Conservation (phyloP, 2,797 vertebrate species). For the Botia kubotai region DNA sequence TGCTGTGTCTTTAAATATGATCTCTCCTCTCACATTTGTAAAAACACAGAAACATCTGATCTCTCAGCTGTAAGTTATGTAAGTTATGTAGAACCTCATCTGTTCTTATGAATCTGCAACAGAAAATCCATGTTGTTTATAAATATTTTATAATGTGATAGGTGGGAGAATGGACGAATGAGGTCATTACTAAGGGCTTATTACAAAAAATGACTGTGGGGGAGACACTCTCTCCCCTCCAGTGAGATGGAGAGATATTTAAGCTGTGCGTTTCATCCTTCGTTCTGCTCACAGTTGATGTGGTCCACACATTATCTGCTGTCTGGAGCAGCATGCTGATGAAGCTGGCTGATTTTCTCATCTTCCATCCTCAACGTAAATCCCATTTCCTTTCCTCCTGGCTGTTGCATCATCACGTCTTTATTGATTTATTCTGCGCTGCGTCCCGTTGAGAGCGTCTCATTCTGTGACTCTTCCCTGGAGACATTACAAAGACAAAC, state of each 20-base stretch:
- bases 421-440: constrained; percentile 77
- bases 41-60: constrained; percentile 21
- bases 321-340: constrained; percentile 64
- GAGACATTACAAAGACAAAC: constrained; percentile 54
- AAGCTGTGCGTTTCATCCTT: constrained; percentile 57
- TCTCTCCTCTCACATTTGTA: neutral
- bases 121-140: constrained; percentile 55
- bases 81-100: constrained; percentile 23
- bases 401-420: constrained; percentile 59
- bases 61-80: neutral
- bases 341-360: constrained; percentile 69
- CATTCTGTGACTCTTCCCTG: constrained; percentile 66
- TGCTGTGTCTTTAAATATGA: neutral
- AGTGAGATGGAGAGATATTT: constrained; percentile 69
- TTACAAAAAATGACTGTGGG: constrained; percentile 63
- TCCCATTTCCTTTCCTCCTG: constrained; percentile 65
- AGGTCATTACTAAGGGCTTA: constrained; percentile 55
- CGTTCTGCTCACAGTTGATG: constrained; percentile 60
- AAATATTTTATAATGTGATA: constrained; percentile 60
- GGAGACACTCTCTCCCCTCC: constrained; percentile 51
- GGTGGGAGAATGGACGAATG: constrained; percentile 52
- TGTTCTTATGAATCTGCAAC: constrained; percentile 49
- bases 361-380: constrained; percentile 63
- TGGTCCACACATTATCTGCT: constrained; percentile 57
- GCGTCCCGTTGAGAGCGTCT: constrained; percentile 68